Percentiles rank a stretch among this genome's conserved stretches.
Conservation (phyloP, 2,888 invertebrate genomes). For the Aspidiotus destructor region DNA sequence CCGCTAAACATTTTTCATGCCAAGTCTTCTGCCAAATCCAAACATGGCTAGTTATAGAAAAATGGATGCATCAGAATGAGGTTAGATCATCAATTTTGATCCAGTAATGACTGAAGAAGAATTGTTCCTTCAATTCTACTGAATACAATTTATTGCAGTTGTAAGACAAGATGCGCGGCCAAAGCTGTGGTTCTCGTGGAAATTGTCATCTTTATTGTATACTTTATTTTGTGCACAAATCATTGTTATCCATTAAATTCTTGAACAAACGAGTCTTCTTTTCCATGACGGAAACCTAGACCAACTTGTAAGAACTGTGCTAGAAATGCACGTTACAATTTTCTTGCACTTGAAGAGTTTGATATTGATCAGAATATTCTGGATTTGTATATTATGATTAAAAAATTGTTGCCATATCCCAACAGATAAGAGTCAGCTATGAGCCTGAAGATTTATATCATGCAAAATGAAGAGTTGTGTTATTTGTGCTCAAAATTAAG, state of each 20-base stretch:
- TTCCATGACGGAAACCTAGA: not conserved
- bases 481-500: too few relatives aligned
- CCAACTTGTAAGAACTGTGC: not conserved
- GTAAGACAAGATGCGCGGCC: not conserved
- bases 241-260: too few relatives aligned
- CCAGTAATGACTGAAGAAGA: not conserved
- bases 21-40: not conserved
- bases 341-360: not conserved
- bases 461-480: too few relatives aligned
- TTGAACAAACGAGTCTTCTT: not conserved
- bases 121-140: not conserved
- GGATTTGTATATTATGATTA: too few relatives aligned
- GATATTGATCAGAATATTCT: not conserved
- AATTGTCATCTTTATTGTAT: not conserved
- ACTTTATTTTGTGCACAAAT: not conserved
- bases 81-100: not conserved
- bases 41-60: constrained; percentile 1
- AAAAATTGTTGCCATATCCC: too few relatives aligned
- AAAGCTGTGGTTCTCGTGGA: not conserved
- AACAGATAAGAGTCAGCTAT: too few relatives aligned
- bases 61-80: not conserved
- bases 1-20: not conserved
- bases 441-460: too few relatives aligned
- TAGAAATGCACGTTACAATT: not conserved
- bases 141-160: not conserved